Conservation (phyloP, 1,140 invertebrate species). For the Lordiphosa stackelbergi region DNA sequence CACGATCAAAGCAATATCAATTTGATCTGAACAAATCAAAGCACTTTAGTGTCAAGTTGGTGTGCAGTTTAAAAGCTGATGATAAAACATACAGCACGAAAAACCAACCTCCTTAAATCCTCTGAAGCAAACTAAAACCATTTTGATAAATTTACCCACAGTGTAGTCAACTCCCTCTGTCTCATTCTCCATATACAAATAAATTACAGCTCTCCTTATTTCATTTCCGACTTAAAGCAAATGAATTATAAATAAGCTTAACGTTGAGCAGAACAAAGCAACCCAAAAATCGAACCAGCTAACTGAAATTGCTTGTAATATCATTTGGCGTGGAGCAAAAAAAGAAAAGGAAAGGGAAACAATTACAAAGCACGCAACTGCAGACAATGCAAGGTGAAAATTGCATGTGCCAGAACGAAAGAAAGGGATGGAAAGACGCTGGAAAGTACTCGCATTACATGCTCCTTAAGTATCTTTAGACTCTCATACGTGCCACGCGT, state of each 20-base stretch:
- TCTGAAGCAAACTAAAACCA: no score
- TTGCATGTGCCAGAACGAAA: slow-evolving; percentile 36
- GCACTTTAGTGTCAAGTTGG: no score
- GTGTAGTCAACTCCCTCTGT: no score
- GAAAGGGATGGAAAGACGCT: background rate
- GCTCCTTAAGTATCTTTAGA: slow-evolving; percentile 54
- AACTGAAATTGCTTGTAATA: slow-evolving; percentile 2
- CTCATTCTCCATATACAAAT: background rate
- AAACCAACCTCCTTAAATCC: no score
- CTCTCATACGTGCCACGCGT: slow-evolving; percentile 50
- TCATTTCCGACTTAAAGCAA: slow-evolving; percentile 37
- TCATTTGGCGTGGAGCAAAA: slow-evolving; percentile 9
- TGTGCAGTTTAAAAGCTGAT: no score
- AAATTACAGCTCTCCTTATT: slow-evolving; percentile 18
- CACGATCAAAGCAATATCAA: no score
- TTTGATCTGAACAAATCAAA: no score
- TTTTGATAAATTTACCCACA: no score
- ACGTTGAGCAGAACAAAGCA: slow-evolving; percentile 9
- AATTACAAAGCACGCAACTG: slow-evolving; percentile 50
- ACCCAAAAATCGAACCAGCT: slow-evolving; percentile 29
- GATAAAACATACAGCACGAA: no score
- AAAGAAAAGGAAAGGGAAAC: slow-evolving; percentile 33
- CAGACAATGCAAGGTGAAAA: slow-evolving; percentile 64
- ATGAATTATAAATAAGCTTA: slow-evolving; percentile 49
- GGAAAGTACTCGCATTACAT: slow-evolving; percentile 50